Conservation (phyloP, 2,113 vertebrate genomes). For the Elephantulus edwardii region DNA sequence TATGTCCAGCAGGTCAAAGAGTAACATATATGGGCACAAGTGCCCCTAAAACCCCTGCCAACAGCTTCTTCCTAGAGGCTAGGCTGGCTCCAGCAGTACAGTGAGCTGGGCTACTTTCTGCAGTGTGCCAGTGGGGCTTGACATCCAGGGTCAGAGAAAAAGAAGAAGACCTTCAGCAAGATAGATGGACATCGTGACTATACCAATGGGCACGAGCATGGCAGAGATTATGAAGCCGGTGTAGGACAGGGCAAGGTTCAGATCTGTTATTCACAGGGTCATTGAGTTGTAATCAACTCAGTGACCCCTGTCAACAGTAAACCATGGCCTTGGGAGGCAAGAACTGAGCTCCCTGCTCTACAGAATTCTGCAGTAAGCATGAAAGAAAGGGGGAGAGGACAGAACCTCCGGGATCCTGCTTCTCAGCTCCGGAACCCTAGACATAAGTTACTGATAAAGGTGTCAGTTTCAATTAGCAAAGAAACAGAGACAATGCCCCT, state of each 20-base stretch:
- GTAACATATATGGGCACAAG: not conserved
- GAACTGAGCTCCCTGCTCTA: not conserved
- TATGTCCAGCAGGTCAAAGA: not conserved
- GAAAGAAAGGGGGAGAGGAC: not conserved
- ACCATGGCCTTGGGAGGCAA: not conserved
- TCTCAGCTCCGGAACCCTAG: not conserved
- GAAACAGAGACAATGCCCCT: not conserved
- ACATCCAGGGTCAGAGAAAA: not conserved
- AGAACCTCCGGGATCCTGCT: not conserved
- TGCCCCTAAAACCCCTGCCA: not conserved
- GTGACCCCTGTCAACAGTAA: no score
- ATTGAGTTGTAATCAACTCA: no score
- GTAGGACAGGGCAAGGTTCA: no score
- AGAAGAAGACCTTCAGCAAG: no score
- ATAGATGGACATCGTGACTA: no score
- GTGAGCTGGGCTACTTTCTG: not conserved
- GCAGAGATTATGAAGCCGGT: no score
- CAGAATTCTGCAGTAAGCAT: not conserved
- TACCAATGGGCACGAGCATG: no score
- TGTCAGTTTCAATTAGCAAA: not conserved
- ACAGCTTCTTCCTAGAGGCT: not conserved
- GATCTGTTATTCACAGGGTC: no score
- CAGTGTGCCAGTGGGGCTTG: not conserved
- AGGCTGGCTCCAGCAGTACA: not conserved
- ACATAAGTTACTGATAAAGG: not conserved